Conservation (phyloP, 2,888 invertebrate species). For the Odontocerum albicorne region DNA sequence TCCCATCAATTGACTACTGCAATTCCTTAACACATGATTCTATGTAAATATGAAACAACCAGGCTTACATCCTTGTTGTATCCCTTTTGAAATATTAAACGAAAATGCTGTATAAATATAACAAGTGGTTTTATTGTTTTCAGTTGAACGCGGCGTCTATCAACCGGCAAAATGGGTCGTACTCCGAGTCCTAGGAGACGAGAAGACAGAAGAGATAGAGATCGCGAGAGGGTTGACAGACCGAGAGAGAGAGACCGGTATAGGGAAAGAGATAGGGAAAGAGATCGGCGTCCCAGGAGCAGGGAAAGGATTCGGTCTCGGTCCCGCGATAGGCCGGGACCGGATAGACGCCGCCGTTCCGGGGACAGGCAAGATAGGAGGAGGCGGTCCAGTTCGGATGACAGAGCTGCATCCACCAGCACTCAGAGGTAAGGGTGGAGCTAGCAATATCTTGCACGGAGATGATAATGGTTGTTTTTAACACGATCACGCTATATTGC, state of each 20-base stretch:
- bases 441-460: too few species aligned
- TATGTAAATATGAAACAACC: too few species aligned
- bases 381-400: conserved; percentile 41
- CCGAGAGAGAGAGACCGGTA: conserved; percentile 47
- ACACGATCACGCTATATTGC: too few species aligned
- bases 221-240: conserved; percentile 43
- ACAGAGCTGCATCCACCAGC: conserved; percentile 35
- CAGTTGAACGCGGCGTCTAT: conserved; percentile 7
- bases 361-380: conserved; percentile 39
- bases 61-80: too few species aligned
- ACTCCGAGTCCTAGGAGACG: conserved; percentile 54
- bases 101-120: too few species aligned
- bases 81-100: too few species aligned
- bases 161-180: conserved; percentile 48
- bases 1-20: too few species aligned
- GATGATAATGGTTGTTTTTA: too few species aligned
- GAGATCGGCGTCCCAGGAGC: conserved; percentile 40
- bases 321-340: conserved; percentile 40
- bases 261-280: conserved; percentile 45
- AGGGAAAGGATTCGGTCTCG: conserved; percentile 48
- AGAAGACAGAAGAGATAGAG: conserved; percentile 48
- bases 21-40: too few species aligned
- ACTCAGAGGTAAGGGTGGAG: too few species aligned
- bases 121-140: too few species aligned
- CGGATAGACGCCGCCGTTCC: conserved; percentile 41